Percentiles rank a stretch among this genome's conserved stretches.
Evolutionary conservation across 2,888 invertebrate genomes (phyloP).

Genomic region (Amiota minor): DNA sequence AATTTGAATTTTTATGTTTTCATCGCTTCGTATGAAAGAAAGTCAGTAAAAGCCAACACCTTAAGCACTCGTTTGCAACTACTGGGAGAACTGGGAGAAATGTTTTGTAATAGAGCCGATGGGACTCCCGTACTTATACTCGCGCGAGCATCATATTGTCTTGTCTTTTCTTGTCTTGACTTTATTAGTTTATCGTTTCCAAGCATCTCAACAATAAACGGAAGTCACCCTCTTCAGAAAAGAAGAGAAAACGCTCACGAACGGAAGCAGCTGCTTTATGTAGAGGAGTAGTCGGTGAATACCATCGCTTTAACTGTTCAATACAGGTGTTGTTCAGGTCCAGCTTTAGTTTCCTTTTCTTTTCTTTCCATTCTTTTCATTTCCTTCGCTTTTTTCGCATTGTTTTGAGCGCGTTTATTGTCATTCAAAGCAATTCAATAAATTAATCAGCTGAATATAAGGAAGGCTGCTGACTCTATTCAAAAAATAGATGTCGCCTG

Average conservation of each 20-base stretch:
- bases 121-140: neutral
- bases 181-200: conserved; percentile 18
- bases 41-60: neutral
- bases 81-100: too few relatives aligned
- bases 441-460: conserved; percentile 59
- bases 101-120: too few relatives aligned
- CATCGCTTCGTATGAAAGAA: conserved; percentile 7
- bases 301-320: neutral
- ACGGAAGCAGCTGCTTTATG: conserved; percentile 8
- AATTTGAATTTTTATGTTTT: conserved; percentile 62
- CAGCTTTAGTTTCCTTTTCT: neutral
- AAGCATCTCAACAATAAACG: conserved; percentile 9
- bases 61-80: too few relatives aligned
- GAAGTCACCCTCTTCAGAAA: conserved; percentile 9
- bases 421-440: conserved; percentile 52
- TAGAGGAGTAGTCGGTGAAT: neutral
- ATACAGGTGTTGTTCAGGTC: conserved; percentile 1
- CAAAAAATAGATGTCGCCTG: too few relatives aligned
- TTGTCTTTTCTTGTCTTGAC: conserved; percentile 1
- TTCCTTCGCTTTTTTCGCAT: neutral
- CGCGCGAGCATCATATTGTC: neutral
- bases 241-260: neutral
- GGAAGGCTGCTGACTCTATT: too few relatives aligned
- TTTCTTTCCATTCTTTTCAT: neutral
- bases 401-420: conserved; percentile 30